Conservation (phyloP, 2,888 invertebrate species). For the Drosophila picticornis region DNA sequence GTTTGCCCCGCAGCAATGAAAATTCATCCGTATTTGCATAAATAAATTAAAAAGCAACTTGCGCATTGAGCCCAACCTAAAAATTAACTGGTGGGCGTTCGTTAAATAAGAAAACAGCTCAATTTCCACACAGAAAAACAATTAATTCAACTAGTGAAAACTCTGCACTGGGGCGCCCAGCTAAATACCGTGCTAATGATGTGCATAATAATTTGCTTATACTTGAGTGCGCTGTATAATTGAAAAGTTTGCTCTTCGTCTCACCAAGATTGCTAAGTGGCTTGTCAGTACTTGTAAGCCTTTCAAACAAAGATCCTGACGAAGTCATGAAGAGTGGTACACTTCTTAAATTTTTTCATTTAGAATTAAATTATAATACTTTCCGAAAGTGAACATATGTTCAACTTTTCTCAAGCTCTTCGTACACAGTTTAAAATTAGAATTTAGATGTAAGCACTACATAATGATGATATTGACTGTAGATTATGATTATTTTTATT, state of each 20-base stretch:
- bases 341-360: not conserved
- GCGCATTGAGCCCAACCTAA: conserved; percentile 20
- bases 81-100: conserved; percentile 29
- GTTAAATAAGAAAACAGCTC: conserved; percentile 62
- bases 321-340: not conserved
- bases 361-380: not conserved
- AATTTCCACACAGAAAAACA: conserved; percentile 62
- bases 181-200: conserved; percentile 75
- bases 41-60: conserved; percentile 68
- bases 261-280: conserved; percentile 25
- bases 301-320: not conserved
- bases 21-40: conserved; percentile 66
- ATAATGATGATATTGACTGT: not conserved
- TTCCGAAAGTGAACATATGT: not conserved
- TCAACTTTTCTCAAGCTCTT: not conserved
- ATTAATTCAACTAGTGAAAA: conserved; percentile 61
- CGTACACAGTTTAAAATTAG: not conserved
- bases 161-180: conserved; percentile 6
- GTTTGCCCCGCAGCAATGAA: conserved; percentile 31
- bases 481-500: not conserved
- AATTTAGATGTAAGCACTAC: not conserved
- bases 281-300: conserved; percentile 1
- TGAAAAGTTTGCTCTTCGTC: conserved; percentile 42
- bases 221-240: conserved; percentile 56
- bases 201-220: conserved; percentile 72